Evolutionary conservation across 1,140 invertebrate genomes (phyloP).

Genomic region (Drosophila ananassae): DNA sequence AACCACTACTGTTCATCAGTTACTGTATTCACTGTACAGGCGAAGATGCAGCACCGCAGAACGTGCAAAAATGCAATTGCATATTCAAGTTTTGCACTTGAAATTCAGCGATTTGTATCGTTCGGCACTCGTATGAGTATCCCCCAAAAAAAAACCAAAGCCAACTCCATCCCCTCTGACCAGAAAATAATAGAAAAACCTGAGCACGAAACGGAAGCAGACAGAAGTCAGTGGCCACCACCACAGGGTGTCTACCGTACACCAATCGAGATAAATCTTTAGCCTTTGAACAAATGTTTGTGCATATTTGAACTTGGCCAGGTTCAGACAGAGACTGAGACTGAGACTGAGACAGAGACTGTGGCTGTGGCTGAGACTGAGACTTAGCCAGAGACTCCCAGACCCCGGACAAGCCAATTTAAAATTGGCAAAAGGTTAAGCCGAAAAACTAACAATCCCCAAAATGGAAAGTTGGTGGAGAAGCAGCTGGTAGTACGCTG

Average conservation of each 20-base stretch:
- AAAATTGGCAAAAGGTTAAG: slow-evolving; percentile 80
- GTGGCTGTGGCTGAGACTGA: too few relatives aligned
- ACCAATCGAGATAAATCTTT: slow-evolving; percentile 76
- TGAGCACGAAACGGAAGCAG: slow-evolving; percentile 65
- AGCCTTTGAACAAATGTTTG: slow-evolving; percentile 81
- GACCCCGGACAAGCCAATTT: slow-evolving; percentile 63
- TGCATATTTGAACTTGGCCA: slow-evolving; percentile 78
- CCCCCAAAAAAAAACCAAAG: slow-evolving; percentile 29
- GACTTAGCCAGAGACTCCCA: background rate
- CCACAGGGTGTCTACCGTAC: slow-evolving; percentile 75
- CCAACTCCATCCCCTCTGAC: background rate
- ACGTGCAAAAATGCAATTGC: slow-evolving; percentile 72
- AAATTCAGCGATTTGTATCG: slow-evolving; percentile 80
- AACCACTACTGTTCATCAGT: slow-evolving; percentile 19
- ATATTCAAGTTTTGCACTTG: slow-evolving; percentile 81
- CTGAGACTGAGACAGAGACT: background rate
- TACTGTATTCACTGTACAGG: slow-evolving; percentile 29
- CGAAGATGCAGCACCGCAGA: slow-evolving; percentile 23
- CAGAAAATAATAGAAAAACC: slow-evolving; percentile 5
- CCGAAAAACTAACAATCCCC: slow-evolving; percentile 73
- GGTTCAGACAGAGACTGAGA: slow-evolving; percentile 14
- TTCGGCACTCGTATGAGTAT: slow-evolving; percentile 60
- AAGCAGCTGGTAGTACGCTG: slow-evolving; percentile 54
- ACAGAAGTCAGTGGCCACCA: slow-evolving; percentile 41
- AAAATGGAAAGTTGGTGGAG: slow-evolving; percentile 1